phyloP scores from a whole-genome alignment of 2,888 invertebrate genomes.

The Nasonia oneida region DNA sequence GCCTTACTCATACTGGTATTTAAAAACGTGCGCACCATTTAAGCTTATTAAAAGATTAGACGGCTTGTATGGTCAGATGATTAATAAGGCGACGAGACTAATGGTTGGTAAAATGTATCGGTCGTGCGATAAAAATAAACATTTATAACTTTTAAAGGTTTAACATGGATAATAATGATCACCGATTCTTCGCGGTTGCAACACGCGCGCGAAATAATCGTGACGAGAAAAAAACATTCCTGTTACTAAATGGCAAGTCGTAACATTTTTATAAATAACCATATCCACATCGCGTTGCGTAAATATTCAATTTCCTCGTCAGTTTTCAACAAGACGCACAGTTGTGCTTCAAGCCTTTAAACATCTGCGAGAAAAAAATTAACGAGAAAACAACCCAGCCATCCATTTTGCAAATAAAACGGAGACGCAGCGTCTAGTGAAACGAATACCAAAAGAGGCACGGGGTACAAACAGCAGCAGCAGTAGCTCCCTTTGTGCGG shows the following conservation, averaged over 20 bases:
- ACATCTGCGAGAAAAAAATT: not conserved
- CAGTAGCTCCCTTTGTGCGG: slow-evolving; percentile 26
- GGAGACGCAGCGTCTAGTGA: not conserved
- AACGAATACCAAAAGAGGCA: not conserved
- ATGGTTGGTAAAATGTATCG: not conserved
- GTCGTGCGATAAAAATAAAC: not conserved
- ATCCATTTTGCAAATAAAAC: not conserved
- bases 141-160: slow-evolving; percentile 6
- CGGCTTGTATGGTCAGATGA: too few relatives aligned
- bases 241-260: not conserved
- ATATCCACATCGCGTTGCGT: not conserved
- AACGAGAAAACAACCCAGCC: not conserved
- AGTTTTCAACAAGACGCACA: not conserved
- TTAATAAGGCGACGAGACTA: slow-evolving; percentile 27
- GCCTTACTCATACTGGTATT: too few relatives aligned
- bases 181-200: too few relatives aligned
- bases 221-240: not conserved
- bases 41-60: too few relatives aligned
- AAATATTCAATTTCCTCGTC: not conserved
- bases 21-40: too few relatives aligned
- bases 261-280: slow-evolving; percentile 10
- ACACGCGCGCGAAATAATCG: not conserved
- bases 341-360: not conserved
- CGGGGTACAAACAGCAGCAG: slow-evolving; percentile 1
- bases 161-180: not conserved